A percentile compares a stretch with the other conserved stretches of the same genome.
phyloP scores from a whole-genome alignment of 2,888 invertebrate species.

The Hedychridium roseum region DNA sequence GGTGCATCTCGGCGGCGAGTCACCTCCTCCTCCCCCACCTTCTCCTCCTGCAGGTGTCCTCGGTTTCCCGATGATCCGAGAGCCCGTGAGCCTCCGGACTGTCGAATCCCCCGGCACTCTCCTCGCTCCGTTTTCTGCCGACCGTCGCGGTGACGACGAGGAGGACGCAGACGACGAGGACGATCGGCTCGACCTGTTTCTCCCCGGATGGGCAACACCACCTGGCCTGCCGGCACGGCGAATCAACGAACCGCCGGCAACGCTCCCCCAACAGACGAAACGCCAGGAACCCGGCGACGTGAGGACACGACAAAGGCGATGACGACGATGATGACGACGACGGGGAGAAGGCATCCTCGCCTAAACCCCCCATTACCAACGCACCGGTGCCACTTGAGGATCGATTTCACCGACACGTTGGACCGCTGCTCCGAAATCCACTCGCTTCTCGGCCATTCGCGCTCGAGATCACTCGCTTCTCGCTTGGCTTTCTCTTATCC shows the following conservation, averaged over 20 bases:
- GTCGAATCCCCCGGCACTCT: neutral
- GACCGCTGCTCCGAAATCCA: constrained; percentile 45
- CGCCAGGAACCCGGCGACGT: too few species aligned
- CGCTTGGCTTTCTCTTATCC: constrained; percentile 3
- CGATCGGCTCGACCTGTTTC: too few species aligned
- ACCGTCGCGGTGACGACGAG: neutral
- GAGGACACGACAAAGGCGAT: constrained; percentile 31
- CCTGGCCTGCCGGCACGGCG: too few species aligned
- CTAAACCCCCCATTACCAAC: constrained; percentile 63
- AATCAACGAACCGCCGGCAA: too few species aligned
- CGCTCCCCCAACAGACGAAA: too few species aligned
- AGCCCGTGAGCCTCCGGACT: neutral
- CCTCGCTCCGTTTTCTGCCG: neutral
- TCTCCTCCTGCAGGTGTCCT: neutral
- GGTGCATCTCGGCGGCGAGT: constrained; percentile 58
- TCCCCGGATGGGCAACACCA: too few species aligned
- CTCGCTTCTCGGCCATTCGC: constrained; percentile 56
- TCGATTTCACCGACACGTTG: constrained; percentile 47
- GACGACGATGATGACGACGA: constrained; percentile 54
- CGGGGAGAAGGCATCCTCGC: constrained; percentile 63
- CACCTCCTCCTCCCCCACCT: constrained; percentile 50
- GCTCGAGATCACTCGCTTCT: constrained; percentile 27
- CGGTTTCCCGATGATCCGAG: neutral
- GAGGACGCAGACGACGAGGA: constrained; percentile 5
- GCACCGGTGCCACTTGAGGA: constrained; percentile 48